Evolutionary conservation across 92 coral and sea anemone genomes (phyloP), one percentile per base, ranked within the genome.

Genomic region (Umimayanthus chanpuru): DNA sequence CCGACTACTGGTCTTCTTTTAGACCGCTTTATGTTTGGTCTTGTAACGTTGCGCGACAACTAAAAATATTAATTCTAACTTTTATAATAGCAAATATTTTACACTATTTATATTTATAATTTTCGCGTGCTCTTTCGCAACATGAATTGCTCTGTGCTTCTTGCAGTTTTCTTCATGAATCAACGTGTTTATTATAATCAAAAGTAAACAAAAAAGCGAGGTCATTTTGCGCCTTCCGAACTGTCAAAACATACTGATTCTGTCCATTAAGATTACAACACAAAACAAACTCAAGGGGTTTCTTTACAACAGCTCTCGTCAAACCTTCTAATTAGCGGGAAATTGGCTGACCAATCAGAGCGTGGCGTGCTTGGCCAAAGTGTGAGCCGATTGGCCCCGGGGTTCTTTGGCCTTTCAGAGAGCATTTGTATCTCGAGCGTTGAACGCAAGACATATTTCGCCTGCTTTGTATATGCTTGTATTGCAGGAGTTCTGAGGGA

Each of bases 171-270:
- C 77, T 83, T 55, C 91, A 84, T 90, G 86, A 88, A 89, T 86
- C 92, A 67, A 88, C 83, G 91, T 86, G 82, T 80, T 88, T 87
- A 64, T 64, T 89, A 90, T 90, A 89, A 89, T 86, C 87, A 81
- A 94, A 93, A 88, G 90, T 92, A 94, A 91, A 90, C 94, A 93
- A 92, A 85, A 88, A 85, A 88, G 78, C 89, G 96, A 92, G 92
- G 91, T 89, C 92, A 90, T 92, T 89, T 93, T 86, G 87, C 82
- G 94, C 90, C 85, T 80, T 94, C 85, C 50, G 90, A 95, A 91
- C 98, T 95, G 98, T 95, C 98, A 95, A 89, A 95, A 95, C 94
- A 93, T 87, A 87, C 88, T 92, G 94, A 95, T 95, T 81, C 89
- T 86, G 92, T 93, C 96, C 96, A 95, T 95, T 93, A 92, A 88